Evolutionary conservation across 2,797 vertebrate genomes (phyloP).

Genomic region (Phoeniculus purpureus): DNA sequence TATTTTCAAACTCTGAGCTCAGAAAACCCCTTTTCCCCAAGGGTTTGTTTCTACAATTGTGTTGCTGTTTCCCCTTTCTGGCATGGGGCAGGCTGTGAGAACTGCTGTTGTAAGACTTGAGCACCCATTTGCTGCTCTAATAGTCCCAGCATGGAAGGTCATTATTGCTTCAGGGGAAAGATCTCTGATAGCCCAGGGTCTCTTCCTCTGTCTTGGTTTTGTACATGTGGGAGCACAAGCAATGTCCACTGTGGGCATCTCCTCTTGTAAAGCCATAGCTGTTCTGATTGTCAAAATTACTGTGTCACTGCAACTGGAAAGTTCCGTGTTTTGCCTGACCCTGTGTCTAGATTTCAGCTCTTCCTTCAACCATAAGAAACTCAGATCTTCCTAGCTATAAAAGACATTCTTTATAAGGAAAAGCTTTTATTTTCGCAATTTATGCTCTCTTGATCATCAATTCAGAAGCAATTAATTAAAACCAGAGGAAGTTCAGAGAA

Average conservation of each 20-base stretch:
- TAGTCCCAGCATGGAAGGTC: neutral
- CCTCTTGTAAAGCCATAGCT: neutral
- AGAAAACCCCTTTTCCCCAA: neutral
- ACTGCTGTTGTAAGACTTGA: neutral
- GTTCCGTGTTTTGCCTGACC: neutral
- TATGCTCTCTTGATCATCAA: neutral
- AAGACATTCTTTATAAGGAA: neutral
- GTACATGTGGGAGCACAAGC: neutral
- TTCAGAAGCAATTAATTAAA: neutral
- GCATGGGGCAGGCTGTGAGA: neutral
- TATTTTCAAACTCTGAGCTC: neutral
- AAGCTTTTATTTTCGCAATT: neutral
- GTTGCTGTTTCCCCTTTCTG: conserved; percentile 24
- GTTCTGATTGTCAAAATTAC: neutral
- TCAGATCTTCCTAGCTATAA: neutral
- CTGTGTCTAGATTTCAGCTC: neutral
- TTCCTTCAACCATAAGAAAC: neutral
- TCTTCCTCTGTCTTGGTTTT: neutral
- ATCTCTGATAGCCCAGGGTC: neutral
- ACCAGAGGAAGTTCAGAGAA: neutral
- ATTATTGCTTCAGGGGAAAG: neutral
- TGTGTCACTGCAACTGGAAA: neutral
- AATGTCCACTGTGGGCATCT: rapidly evolving
- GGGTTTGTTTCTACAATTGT: conserved; percentile 23
- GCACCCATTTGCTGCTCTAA: neutral